These are phyloP conservation scores for Mythimna albipuncta DNA, from an alignment of 2,888 invertebrate genomes.

Conservation along the genomic window DNA sequence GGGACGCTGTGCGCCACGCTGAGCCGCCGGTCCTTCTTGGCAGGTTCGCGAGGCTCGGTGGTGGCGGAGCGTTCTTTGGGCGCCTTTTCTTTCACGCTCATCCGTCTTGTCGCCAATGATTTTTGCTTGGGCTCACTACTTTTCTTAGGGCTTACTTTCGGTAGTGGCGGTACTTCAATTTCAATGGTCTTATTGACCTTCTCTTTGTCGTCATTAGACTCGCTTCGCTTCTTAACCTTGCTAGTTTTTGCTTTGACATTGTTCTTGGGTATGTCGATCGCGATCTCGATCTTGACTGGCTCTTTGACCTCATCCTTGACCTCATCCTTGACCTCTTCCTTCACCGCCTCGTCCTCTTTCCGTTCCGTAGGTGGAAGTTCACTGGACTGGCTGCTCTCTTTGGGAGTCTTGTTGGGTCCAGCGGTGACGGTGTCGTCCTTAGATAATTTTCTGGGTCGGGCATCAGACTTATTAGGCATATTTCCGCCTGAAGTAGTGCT, in stretches of 20 bases:
- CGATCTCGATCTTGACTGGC: slow-evolving; percentile 2
- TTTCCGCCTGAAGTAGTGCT: slow-evolving; percentile 93
- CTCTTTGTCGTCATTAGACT: slow-evolving; percentile 83
- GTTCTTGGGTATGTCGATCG: slow-evolving; percentile 69
- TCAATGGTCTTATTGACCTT: slow-evolving; percentile 63
- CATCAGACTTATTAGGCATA: slow-evolving; percentile 91
- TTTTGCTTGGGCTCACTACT: slow-evolving; percentile 76
- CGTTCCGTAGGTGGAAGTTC: slow-evolving; percentile 91
- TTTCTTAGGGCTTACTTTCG: slow-evolving; percentile 77
- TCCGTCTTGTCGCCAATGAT: slow-evolving; percentile 63
- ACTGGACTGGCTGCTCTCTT: slow-evolving; percentile 91
- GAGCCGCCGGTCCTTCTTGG: slow-evolving; percentile 64
- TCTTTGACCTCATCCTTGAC: background rate
- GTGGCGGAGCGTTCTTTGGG: slow-evolving; percentile 63
- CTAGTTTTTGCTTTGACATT: slow-evolving; percentile 72
- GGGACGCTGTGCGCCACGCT: slow-evolving; percentile 58
- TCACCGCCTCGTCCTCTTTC: slow-evolving; percentile 92
- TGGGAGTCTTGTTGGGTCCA: slow-evolving; percentile 86
- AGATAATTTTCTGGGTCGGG: slow-evolving; percentile 88
- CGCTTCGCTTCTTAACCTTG: slow-evolving; percentile 68
- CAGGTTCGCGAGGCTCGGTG: slow-evolving; percentile 67
- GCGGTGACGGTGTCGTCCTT: slow-evolving; percentile 80
- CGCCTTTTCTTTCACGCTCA: slow-evolving; percentile 71
- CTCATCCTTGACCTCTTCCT: slow-evolving; percentile 71
- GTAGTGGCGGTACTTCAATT: slow-evolving; percentile 54